phyloP scores from a whole-genome alignment of 2,797 vertebrate species.

The Anguilla marmorata region DNA sequence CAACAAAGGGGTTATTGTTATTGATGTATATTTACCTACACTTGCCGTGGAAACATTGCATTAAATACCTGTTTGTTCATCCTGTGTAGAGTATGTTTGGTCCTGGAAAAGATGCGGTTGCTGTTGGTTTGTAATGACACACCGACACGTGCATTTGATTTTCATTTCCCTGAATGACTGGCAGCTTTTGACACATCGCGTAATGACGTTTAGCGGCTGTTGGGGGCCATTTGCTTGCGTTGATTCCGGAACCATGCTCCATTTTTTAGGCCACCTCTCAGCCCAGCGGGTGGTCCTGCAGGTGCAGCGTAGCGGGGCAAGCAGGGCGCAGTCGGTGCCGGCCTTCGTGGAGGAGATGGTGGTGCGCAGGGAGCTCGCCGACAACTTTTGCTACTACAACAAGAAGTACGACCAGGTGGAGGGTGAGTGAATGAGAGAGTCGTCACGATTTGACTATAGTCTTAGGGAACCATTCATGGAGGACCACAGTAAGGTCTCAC shows the following conservation, averaged over 20 bases:
- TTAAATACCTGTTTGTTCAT: no score
- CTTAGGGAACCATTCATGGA: not conserved
- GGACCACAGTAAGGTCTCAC: not conserved
- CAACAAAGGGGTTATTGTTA: no score
- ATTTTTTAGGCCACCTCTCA: conserved; percentile 75
- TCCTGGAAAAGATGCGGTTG: not conserved
- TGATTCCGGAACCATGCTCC: not conserved
- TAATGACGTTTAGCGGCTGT: no score
- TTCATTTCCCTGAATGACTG: no score
- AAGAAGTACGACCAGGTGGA: conserved; percentile 80
- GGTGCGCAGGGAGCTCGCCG: conserved; percentile 84
- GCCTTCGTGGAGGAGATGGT: conserved; percentile 83
- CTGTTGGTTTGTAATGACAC: not conserved
- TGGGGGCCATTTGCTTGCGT: not conserved
- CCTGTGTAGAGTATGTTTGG: not conserved
- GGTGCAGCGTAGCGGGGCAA: conserved; percentile 67
- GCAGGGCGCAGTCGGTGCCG: conserved; percentile 62
- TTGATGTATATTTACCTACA: no score
- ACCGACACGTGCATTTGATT: no score
- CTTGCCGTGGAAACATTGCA: no score
- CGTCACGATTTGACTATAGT: not conserved
- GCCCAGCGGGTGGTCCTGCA: conserved; percentile 80
- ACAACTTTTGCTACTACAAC: conserved; percentile 94
- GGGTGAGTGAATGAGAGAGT: conserved; percentile 62
- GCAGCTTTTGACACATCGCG: no score